These are phyloP conservation scores for Phyllotis vaccarum DNA, from an alignment of 2,797 vertebrate genomes.

Conservation along the genomic window DNA sequence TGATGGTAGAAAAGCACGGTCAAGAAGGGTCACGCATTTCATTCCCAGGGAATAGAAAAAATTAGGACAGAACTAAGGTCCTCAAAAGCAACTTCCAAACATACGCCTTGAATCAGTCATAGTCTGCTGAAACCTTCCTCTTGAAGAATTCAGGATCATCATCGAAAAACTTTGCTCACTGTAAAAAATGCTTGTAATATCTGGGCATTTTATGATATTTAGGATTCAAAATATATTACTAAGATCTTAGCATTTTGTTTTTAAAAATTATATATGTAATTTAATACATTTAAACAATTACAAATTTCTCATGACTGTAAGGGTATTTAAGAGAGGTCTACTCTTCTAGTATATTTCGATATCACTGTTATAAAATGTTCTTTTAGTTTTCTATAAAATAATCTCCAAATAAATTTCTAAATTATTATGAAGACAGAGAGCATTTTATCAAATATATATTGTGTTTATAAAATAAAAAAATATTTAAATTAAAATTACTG, in stretches of 20 bases:
- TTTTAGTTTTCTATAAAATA: neutral
- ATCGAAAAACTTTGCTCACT: neutral
- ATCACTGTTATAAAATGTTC: neutral
- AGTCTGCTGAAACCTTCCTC: rapidly evolving
- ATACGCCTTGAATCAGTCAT: neutral
- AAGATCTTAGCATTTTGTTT: constrained; percentile 2
- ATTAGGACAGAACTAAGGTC: neutral
- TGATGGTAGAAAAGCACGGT: neutral
- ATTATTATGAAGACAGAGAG: neutral
- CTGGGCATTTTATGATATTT: neutral
- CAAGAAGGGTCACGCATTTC: neutral
- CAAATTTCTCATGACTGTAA: neutral
- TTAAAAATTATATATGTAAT: neutral
- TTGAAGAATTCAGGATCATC: no score
- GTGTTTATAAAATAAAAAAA: neutral
- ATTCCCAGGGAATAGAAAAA: neutral
- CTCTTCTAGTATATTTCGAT: neutral
- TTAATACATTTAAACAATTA: neutral
- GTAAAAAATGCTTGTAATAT: neutral
- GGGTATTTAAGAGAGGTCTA: neutral
- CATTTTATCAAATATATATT: neutral
- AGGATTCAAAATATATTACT: neutral
- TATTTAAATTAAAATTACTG: neutral
- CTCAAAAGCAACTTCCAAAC: neutral
- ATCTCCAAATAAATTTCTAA: neutral